phyloP scores from a whole-genome alignment of 2,888 invertebrate species.

The Drosophila conformis region DNA sequence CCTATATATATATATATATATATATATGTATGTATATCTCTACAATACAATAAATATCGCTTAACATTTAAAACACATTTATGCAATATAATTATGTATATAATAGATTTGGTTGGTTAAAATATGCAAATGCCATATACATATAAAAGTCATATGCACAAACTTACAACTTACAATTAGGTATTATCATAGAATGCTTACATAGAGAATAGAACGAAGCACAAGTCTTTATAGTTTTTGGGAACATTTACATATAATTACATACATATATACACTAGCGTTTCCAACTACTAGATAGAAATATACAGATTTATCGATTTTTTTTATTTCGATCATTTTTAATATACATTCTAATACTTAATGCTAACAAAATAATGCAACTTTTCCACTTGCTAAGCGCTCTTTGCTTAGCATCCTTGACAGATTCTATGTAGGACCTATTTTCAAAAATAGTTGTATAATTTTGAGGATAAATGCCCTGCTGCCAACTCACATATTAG shows the following conservation, averaged over 20 bases:
- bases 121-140: conserved; percentile 37
- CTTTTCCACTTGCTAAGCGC: conserved; percentile 12
- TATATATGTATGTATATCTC: conserved; percentile 17
- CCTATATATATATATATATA: conserved; percentile 3
- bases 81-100: not conserved
- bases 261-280: conserved; percentile 63
- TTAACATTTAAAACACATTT: conserved; percentile 23
- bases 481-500: not conserved
- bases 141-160: conserved; percentile 63
- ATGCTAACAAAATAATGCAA: conserved; percentile 9
- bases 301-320: conserved; percentile 52
- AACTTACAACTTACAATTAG: conserved; percentile 45
- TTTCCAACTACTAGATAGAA: conserved; percentile 31
- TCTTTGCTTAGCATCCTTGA: conserved; percentile 11
- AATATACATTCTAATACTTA: conserved; percentile 28
- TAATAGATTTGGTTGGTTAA: conserved; percentile 32
- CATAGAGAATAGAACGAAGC: conserved; percentile 74
- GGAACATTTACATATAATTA: conserved; percentile 68
- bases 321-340: conserved; percentile 13
- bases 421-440: conserved; percentile 10
- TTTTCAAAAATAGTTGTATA: conserved; percentile 32
- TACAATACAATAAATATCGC: conserved; percentile 48
- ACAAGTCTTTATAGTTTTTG: conserved; percentile 78
- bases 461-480: conserved; percentile 9
- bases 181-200: conserved; percentile 71